These are phyloP conservation scores for Chelon auratus DNA, from an alignment of 2,797 vertebrate genomes.

Conservation along the genomic window DNA sequence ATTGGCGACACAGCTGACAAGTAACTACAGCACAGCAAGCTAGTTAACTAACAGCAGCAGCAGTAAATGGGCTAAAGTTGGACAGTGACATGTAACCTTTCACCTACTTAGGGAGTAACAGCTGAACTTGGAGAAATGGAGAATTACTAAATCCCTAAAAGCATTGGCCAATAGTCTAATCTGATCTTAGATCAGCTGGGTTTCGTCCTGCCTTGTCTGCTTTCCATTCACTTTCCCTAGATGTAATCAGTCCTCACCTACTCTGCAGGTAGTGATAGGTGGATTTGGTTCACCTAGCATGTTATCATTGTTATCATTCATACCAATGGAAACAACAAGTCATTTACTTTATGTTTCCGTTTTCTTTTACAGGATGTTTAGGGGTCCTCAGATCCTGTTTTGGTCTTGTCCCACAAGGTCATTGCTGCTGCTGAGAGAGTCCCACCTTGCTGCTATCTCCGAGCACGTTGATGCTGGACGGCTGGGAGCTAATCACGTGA, in stretches of 20 bases:
- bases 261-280: not conserved
- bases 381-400: conserved; percentile 59
- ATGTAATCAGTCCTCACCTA: not conserved
- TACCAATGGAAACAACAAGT: not conserved
- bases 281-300: not conserved
- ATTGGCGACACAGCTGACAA: not conserved
- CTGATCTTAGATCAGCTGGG: not conserved
- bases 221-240: too few species aligned
- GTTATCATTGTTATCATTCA: not conserved
- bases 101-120: not conserved
- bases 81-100: not conserved
- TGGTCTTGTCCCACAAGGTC: conserved; percentile 57
- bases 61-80: conserved; percentile 13
- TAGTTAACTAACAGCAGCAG: not conserved
- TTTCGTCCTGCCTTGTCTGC: not conserved
- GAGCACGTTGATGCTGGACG: conserved; percentile 34
- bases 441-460: conserved; percentile 30
- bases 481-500: conserved; percentile 13
- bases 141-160: too few species aligned
- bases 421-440: conserved; percentile 56
- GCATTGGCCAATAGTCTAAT: too few species aligned
- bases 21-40: not conserved
- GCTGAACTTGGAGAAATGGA: not conserved
- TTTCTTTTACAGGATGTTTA: conserved; percentile 78
- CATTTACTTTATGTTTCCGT: not conserved